These are phyloP conservation scores for Drosophila siamana DNA, from an alignment of 2,888 invertebrate species.

Conservation along the genomic window DNA sequence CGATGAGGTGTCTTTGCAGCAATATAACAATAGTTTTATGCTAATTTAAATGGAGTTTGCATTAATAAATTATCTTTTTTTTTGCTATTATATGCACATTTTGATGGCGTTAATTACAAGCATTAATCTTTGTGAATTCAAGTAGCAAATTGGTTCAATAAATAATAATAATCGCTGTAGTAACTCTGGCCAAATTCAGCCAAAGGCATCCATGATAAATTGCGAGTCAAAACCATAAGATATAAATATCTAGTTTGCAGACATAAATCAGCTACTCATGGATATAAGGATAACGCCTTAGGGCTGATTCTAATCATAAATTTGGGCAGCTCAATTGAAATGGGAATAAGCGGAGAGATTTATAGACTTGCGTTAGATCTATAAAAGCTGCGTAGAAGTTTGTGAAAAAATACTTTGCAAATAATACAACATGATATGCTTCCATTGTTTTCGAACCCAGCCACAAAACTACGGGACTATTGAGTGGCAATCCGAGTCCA, in stretches of 20 bases:
- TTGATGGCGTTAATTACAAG: neutral
- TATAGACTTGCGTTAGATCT: neutral
- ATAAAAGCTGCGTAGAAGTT: neutral
- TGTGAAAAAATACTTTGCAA: neutral
- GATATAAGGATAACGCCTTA: neutral
- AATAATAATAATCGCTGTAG: slow-evolving; percentile 10
- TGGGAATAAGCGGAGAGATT: neutral
- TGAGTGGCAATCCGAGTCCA: neutral
- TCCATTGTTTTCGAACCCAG: neutral
- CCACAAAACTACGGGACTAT: neutral
- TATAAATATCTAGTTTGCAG: slow-evolving; percentile 22
- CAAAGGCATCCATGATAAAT: slow-evolving; percentile 13
- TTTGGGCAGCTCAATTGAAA: neutral
- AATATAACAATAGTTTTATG: neutral
- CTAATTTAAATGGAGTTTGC: too few relatives aligned
- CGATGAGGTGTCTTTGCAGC: too few relatives aligned
- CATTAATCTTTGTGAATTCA: neutral
- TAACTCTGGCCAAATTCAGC: neutral
- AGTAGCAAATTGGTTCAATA: neutral
- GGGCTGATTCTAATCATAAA: neutral
- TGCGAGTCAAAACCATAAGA: slow-evolving; percentile 13
- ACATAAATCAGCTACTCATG: slow-evolving; percentile 23
- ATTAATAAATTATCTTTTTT: neutral
- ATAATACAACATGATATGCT: neutral
- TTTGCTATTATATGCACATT: neutral